Evolutionary conservation across 2,888 invertebrate species (phyloP), one percentile per base, ranked within the genome.

Genomic region (Dendrolimus houi): DNA sequence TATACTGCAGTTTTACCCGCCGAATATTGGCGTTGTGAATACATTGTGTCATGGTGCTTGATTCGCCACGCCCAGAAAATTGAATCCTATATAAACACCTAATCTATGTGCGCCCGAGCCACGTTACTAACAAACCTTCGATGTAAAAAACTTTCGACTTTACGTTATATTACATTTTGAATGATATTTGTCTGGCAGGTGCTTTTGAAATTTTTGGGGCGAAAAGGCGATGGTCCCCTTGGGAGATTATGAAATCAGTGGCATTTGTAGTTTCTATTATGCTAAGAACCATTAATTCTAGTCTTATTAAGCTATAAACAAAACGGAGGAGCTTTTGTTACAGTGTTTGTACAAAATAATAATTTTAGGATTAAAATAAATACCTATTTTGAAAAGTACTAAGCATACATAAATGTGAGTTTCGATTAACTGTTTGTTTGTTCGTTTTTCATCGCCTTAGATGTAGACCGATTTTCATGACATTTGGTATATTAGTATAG

Each of bases 261-360:
- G 93, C 93, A 93, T 93, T 93, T 93, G 92, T 92, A 92, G 86
- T 83, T 85, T 87, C 93, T 90, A 90, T 90, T 90, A 87, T 90
- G 87, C 78, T 82, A 85, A 77, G 88, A 89, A 85, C 89, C 90
- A 90, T 90, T 90, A 90, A 90, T 87, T 89, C 79, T 85, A 77
- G 85, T 79, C 86, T 88, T 89, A 87, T 81, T 88, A 88, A 85
- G 82, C 82, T 81, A 86, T 82, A 86, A 85, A 87, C 86, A 87
- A 87, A 85, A 85, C 83, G 29, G 29, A 77, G 69, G 58, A 68
- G 73, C 77, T 81, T 79, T 82, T 81, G 80, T 80, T 77, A 68
- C 59, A 6, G 3, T 29, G 29, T 29, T 29, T 29, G 29, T 29
- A 29, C 29, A 29, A 29, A 29, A 29, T 29, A 29, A 29, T 29